Conservation (phyloP, 37 sponge, comb jelly and placozoan species). For the Petrosia ficiformis region DNA sequence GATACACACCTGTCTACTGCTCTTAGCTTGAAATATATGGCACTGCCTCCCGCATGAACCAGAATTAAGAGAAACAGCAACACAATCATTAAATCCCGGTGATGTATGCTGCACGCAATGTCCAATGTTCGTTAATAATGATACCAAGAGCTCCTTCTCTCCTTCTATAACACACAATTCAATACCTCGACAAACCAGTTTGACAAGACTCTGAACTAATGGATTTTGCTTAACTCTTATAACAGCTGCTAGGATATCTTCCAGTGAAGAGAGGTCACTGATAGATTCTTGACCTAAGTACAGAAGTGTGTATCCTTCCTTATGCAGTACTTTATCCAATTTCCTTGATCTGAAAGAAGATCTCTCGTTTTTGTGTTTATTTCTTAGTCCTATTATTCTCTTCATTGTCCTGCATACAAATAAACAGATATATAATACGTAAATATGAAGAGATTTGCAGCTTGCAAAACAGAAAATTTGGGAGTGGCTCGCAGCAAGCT, state of each 20-base stretch:
- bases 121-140: slow-evolving; percentile 18
- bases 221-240: slow-evolving; percentile 10
- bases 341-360: background rate
- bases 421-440: no score
- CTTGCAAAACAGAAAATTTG: no score
- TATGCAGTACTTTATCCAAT: background rate
- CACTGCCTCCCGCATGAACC: slow-evolving; percentile 38
- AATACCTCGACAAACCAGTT: slow-evolving; percentile 8
- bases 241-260: slow-evolving; percentile 18
- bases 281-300: slow-evolving; percentile 42
- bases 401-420: background rate
- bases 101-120: slow-evolving; percentile 20
- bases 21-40: slow-evolving; percentile 69
- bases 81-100: slow-evolving; percentile 43
- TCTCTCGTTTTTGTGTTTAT: background rate
- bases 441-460: no score
- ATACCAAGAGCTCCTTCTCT: slow-evolving; percentile 26
- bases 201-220: background rate
- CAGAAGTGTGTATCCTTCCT: slow-evolving; percentile 6
- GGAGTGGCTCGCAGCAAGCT: background rate
- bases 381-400: slow-evolving; percentile 2
- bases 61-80: slow-evolving; percentile 28
- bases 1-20: slow-evolving; percentile 45
- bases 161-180: slow-evolving; percentile 6
- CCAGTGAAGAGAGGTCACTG: slow-evolving; percentile 12